Evolutionary conservation across 2,113 vertebrate species (phyloP).

Genomic region (Myotis yumanensis): DNA sequence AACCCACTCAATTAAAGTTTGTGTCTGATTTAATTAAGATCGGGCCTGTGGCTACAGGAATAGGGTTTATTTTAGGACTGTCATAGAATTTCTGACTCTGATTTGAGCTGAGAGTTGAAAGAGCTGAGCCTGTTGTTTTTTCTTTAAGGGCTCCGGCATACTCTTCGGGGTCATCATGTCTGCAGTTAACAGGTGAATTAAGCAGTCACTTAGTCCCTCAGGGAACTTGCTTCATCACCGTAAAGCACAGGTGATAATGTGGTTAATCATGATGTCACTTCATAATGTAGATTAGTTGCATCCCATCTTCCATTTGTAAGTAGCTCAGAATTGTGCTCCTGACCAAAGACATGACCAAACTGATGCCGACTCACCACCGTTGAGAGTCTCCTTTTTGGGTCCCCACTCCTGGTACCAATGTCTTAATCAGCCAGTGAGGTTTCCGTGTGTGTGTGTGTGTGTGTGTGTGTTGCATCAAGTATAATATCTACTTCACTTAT

Average conservation of each 20-base stretch:
- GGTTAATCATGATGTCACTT: not conserved
- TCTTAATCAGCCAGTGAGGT: not conserved
- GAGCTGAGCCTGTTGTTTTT: slow-evolving; percentile 28
- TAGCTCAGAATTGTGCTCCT: not conserved
- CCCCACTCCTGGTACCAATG: not conserved
- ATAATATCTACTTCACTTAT: not conserved
- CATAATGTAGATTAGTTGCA: not conserved
- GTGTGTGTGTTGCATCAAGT: not conserved
- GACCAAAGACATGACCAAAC: not conserved
- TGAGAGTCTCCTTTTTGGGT: not conserved
- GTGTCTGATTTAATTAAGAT: slow-evolving; percentile 64
- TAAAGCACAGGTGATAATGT: not conserved
- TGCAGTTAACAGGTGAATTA: not conserved
- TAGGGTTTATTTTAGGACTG: slow-evolving; percentile 14
- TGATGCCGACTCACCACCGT: not conserved
- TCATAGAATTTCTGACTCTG: not conserved
- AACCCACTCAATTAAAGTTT: slow-evolving; percentile 56
- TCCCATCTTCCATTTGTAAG: not conserved
- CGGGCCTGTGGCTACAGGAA: slow-evolving; percentile 2
- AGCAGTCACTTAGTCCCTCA: not conserved
- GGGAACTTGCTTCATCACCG: not conserved
- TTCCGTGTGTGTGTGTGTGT: not conserved
- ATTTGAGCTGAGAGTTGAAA: slow-evolving; percentile 26
- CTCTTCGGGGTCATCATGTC: not conserved
- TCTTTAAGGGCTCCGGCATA: not conserved